These are phyloP conservation scores for Drosophila austrosaltans DNA, from an alignment of 2,888 invertebrate genomes.

Conservation along the genomic window DNA sequence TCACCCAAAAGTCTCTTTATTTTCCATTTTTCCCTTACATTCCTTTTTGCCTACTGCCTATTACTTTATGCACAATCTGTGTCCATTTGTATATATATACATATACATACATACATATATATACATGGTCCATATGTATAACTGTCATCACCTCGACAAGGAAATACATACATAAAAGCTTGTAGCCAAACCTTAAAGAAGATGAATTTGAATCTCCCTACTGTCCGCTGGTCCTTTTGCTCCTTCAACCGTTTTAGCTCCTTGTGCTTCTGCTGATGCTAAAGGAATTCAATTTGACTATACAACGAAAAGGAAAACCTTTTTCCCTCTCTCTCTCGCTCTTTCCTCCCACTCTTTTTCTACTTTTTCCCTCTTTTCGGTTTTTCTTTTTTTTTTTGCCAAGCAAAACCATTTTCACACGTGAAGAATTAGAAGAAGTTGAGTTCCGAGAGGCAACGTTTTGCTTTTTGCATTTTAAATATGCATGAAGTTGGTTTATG, in stretches of 20 bases:
- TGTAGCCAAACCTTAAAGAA: conserved; percentile 1
- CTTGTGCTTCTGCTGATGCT: not conserved
- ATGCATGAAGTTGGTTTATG: conserved; percentile 57
- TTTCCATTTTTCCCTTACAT: too few species aligned
- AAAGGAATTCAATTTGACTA: conserved; percentile 11
- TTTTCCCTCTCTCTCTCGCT: conserved; percentile 48
- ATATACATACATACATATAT: not conserved
- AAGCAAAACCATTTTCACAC: conserved; percentile 59
- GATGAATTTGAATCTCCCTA: conserved; percentile 2
- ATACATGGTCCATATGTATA: not conserved
- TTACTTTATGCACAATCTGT: conserved; percentile 11
- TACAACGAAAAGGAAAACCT: conserved; percentile 5
- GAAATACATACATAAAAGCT: not conserved
- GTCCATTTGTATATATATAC: conserved; percentile 3
- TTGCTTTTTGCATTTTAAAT: conserved; percentile 64
- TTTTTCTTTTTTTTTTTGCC: conserved; percentile 35
- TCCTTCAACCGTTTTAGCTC: not conserved
- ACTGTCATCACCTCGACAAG: conserved; percentile 8
- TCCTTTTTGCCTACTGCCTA: not conserved
- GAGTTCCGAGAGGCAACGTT: conserved; percentile 31
- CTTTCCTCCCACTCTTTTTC: conserved; percentile 16
- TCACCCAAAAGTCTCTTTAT: conserved; percentile 1
- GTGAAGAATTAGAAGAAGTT: conserved; percentile 45
- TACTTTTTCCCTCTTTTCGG: not conserved
- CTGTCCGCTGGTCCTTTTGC: not conserved